These are phyloP conservation scores for Oscheius sp. DNA, from an alignment of 2,888 invertebrate species.

Conservation along the genomic window DNA sequence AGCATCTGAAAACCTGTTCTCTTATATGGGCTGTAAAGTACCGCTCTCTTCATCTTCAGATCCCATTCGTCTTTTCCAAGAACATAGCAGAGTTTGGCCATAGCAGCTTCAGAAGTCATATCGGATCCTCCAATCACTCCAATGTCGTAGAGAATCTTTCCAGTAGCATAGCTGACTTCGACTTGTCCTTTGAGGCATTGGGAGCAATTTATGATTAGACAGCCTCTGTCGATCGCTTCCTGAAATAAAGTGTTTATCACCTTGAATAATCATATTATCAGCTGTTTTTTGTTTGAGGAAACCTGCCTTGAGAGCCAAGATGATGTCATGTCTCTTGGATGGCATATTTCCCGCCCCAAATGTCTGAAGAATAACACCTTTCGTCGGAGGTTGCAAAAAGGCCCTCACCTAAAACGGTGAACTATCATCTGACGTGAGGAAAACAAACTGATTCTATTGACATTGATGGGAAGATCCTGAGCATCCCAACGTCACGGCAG, in stretches of 20 bases:
- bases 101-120: constrained; percentile 92
- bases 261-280: not conserved
- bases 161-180: constrained; percentile 83
- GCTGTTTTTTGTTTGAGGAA: constrained; percentile 2
- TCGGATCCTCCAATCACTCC: constrained; percentile 85
- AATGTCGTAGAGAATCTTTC: constrained; percentile 78
- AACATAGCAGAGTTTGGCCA: constrained; percentile 88
- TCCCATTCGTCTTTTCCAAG: constrained; percentile 78
- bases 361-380: constrained; percentile 87
- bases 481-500: constrained; percentile 84
- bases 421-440: not conserved
- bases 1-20: constrained; percentile 84
- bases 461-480: constrained; percentile 90
- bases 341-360: constrained; percentile 95
- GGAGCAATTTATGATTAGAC: constrained; percentile 89
- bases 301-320: constrained; percentile 76
- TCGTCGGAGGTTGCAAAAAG: constrained; percentile 79
- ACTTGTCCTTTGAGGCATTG: constrained; percentile 88
- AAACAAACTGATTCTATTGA: constrained; percentile 78
- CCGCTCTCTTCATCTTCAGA: constrained; percentile 70
- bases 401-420: constrained; percentile 71
- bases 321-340: constrained; percentile 81
- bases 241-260: constrained; percentile 32
- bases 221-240: constrained; percentile 74
- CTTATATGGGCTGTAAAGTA: too few species aligned